These are phyloP conservation scores for Alligator mississippiensis DNA, from an alignment of 2,113 vertebrate genomes.

Conservation along the genomic window DNA sequence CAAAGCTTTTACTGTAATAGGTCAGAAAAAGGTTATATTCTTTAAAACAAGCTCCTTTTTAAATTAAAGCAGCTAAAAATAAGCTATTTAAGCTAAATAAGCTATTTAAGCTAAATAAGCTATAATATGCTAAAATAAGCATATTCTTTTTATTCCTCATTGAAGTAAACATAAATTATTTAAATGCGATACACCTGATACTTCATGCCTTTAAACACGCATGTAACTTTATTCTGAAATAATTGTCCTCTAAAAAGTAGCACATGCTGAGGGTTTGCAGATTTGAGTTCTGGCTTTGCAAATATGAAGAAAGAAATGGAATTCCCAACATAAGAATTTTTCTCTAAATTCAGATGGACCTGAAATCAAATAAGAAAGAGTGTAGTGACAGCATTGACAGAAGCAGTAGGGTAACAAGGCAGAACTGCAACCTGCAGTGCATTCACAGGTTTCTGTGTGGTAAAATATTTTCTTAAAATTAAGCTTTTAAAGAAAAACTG, in stretches of 20 bases:
- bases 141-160: not conserved
- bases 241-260: not conserved
- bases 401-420: not conserved
- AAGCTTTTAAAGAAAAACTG: not conserved
- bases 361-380: not conserved
- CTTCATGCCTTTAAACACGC: fast-evolving
- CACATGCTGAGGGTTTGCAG: not conserved
- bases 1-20: not conserved
- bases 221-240: not conserved
- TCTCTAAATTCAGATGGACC: not conserved
- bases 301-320: not conserved
- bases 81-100: not conserved
- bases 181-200: not conserved
- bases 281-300: not conserved
- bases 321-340: not conserved
- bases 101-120: too few relatives aligned
- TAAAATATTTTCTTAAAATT: not conserved
- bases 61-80: not conserved
- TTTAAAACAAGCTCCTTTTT: not conserved
- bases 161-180: not conserved
- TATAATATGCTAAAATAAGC: not conserved
- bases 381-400: not conserved
- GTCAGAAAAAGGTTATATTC: fast-evolving
- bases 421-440: not conserved
- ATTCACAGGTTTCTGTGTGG: not conserved